Conservation (phyloP, 2,797 vertebrate genomes). For the Erethizon dorsatum region DNA sequence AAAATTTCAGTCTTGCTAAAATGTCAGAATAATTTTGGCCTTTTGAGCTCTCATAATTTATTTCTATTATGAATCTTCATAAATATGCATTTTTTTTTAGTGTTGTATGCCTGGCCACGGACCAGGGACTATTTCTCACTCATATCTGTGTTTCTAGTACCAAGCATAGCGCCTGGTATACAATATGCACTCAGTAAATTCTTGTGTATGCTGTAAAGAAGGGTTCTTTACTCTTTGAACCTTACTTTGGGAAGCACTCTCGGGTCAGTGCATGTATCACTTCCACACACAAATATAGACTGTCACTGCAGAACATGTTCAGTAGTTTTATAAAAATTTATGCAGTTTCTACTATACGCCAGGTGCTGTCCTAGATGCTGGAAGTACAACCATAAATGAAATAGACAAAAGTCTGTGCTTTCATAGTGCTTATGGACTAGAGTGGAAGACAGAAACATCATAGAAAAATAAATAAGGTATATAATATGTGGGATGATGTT, state of each 20-base stretch:
- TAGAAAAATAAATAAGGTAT: neutral
- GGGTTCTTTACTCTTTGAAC: neutral
- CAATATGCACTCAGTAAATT: neutral
- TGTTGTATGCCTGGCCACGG: slow-evolving; percentile 30
- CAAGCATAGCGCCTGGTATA: neutral
- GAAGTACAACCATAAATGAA: neutral
- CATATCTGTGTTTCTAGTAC: neutral
- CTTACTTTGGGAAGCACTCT: slow-evolving; percentile 15
- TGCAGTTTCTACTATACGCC: neutral
- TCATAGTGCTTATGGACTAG: neutral
- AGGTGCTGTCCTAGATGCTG: neutral
- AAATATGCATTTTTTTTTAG: slow-evolving; percentile 42
- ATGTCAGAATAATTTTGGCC: slow-evolving; percentile 51
- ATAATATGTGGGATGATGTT: neutral
- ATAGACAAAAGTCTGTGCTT: neutral
- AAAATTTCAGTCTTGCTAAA: slow-evolving; percentile 57
- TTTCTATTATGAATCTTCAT: slow-evolving; percentile 52
- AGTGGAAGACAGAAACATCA: slow-evolving; percentile 6
- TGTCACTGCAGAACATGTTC: slow-evolving; percentile 18
- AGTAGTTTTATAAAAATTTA: slow-evolving; percentile 42
- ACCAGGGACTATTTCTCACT: slow-evolving; percentile 7
- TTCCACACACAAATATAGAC: neutral
- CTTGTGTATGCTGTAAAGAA: neutral
- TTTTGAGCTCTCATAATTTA: slow-evolving; percentile 64
- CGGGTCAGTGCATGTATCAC: neutral